Base-by-base conservation (phyloP, 2,797 vertebrate genomes). In the Loris lydekkerianus region DNA sequence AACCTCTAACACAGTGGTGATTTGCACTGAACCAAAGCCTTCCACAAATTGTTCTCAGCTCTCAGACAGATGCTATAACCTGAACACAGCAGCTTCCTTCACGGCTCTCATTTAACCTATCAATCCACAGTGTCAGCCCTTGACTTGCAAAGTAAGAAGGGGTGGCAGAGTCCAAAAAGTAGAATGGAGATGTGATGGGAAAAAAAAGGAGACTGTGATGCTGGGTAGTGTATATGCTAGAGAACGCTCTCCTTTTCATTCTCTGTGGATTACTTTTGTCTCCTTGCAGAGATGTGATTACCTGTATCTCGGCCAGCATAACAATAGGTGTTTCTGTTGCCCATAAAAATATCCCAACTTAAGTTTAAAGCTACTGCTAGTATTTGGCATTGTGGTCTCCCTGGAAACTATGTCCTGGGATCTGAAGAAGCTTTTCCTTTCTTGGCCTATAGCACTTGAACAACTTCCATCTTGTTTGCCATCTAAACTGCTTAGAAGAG, bases 1-100 rank as follows among this genome's bases (percentile, higher is more conserved):
- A 89, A n/a, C 2, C 18, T 18, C 77, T 86, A 69, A 60, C 60
- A 49, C 72, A 63, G 49, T 20, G 72, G 58, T 70, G 14, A 65
- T 83, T 91, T 93, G 46, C 58, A 58, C 29, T 65, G 29, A 95
- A 40, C 46, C 75, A 70, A 67, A 88, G 29, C 76, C 56, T 77
- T 72, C 10, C 6, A 58, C 17, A 95, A 78, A 91, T 53, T 81
- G 27, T 53, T 70, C 43, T 86, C 23, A 11, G 46, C 56, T 29
- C 4, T 84, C 49, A 49, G 61, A 7, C 37, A 31, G 18, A 60
- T 75, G 58, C 37, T 70, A 2, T n/a, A 17, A 88, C n/a, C 5
- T 21, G 20, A 61, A 53, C 25, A 34, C 11, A 23, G 31, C 14
- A 20, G 37, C 17, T 92, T 72, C 75, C 73, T 97, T 85, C 46